These are phyloP conservation scores for Dynastes grantii DNA, from an alignment of 2,888 invertebrate species.

Conservation along the genomic window DNA sequence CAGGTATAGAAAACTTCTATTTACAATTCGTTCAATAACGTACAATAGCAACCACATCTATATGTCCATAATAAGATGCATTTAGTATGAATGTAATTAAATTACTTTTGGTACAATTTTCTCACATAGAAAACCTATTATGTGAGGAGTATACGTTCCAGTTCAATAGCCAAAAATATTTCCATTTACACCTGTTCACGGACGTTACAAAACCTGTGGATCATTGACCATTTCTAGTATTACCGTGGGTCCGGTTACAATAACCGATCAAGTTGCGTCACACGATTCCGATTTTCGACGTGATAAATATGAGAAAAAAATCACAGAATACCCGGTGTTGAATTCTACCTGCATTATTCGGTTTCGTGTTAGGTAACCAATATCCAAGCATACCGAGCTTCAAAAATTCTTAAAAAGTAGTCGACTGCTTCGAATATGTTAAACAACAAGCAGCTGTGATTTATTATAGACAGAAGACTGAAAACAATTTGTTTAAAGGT, in stretches of 20 bases:
- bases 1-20: constrained; percentile 22
- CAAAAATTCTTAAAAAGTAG: no score
- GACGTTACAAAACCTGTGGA: constrained; percentile 48
- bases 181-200: constrained; percentile 50
- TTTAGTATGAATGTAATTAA: constrained; percentile 46
- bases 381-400: not conserved
- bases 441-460: not conserved
- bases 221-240: constrained; percentile 50
- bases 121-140: constrained; percentile 45
- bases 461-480: no score
- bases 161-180: constrained; percentile 50
- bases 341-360: constrained; percentile 45
- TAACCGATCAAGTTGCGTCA: constrained; percentile 47
- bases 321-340: constrained; percentile 35
- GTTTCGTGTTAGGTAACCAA: constrained; percentile 34
- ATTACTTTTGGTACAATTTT: constrained; percentile 46
- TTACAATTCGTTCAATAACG: constrained; percentile 18
- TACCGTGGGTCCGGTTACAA: constrained; percentile 46
- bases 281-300: constrained; percentile 45
- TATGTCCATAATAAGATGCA: constrained; percentile 32
- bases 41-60: constrained; percentile 20
- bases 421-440: not conserved
- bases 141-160: constrained; percentile 44
- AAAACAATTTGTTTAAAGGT: no score
- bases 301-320: constrained; percentile 38